phyloP scores from a whole-genome alignment of 2,888 invertebrate species.

The Tetanocera ferruginea region DNA sequence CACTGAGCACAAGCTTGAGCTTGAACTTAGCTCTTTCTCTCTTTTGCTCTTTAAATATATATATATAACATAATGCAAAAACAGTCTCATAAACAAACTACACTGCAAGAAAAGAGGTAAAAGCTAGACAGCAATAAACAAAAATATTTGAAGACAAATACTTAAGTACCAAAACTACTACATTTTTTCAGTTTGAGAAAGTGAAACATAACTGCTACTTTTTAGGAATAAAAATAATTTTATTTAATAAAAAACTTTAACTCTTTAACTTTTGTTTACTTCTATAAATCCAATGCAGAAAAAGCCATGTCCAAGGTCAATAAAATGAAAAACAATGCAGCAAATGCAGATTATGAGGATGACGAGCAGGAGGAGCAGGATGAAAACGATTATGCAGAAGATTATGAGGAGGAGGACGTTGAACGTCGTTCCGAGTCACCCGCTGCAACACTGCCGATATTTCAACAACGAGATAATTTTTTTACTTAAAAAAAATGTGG shows the following conservation, averaged over 20 bases:
- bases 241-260: no score
- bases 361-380: slow-evolving; percentile 36
- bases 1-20: no score
- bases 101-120: background rate
- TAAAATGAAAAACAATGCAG: slow-evolving; percentile 45
- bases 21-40: no score
- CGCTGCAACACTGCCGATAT: slow-evolving; percentile 83
- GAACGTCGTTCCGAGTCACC: slow-evolving; percentile 76
- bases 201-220: no score
- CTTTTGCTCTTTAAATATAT: no score
- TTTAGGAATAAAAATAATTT: no score
- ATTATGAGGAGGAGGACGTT: slow-evolving; percentile 50
- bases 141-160: background rate
- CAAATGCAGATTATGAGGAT: slow-evolving; percentile 1
- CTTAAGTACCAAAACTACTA: background rate
- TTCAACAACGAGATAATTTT: slow-evolving; percentile 89
- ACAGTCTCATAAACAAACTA: no score
- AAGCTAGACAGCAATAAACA: background rate
- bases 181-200: no score
- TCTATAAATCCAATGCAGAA: slow-evolving; percentile 70
- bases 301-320: slow-evolving; percentile 78
- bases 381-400: slow-evolving; percentile 22
- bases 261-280: background rate
- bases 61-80: no score
- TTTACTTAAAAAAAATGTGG: slow-evolving; percentile 78